These are phyloP conservation scores for Orchesellides sinensis DNA, from an alignment of 2,888 invertebrate species.

Conservation along the genomic window DNA sequence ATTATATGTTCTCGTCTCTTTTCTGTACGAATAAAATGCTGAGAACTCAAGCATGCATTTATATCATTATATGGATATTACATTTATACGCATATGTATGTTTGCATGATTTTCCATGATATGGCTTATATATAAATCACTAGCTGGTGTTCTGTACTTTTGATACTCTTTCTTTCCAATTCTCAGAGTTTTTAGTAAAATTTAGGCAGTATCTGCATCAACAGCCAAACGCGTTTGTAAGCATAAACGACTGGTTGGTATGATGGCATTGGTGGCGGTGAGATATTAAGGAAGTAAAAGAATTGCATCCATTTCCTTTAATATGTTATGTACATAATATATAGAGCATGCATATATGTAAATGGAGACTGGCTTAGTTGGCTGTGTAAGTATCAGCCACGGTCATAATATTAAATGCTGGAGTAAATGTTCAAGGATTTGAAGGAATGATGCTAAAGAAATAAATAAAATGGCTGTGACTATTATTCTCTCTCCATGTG, in stretches of 20 bases:
- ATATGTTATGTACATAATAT: not conserved
- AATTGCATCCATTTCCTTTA: slow-evolving; percentile 7
- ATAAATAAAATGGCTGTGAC: slow-evolving; percentile 65
- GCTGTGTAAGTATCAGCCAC: slow-evolving; percentile 42
- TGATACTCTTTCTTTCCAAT: slow-evolving; percentile 26
- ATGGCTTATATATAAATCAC: slow-evolving; percentile 26
- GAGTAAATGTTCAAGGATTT: slow-evolving; percentile 48
- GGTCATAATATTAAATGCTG: slow-evolving; percentile 54
- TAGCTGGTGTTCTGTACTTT: slow-evolving; percentile 23
- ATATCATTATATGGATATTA: slow-evolving; percentile 25
- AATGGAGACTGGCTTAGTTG: slow-evolving; percentile 32
- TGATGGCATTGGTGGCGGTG: not conserved
- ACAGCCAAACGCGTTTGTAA: not conserved
- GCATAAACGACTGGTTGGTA: not conserved
- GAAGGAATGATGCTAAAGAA: slow-evolving; percentile 65
- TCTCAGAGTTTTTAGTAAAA: slow-evolving; percentile 9
- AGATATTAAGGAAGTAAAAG: slow-evolving; percentile 22
- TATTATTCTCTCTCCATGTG: slow-evolving; percentile 16
- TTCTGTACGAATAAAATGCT: slow-evolving; percentile 20
- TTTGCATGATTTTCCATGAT: slow-evolving; percentile 28
- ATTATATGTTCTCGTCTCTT: slow-evolving; percentile 32
- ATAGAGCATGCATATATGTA: no score
- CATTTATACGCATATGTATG: not conserved
- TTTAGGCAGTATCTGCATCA: not conserved
- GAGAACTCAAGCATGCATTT: slow-evolving; percentile 40